phyloP scores from a whole-genome alignment of 1,140 invertebrate species.

The Bombus pyrosoma region DNA sequence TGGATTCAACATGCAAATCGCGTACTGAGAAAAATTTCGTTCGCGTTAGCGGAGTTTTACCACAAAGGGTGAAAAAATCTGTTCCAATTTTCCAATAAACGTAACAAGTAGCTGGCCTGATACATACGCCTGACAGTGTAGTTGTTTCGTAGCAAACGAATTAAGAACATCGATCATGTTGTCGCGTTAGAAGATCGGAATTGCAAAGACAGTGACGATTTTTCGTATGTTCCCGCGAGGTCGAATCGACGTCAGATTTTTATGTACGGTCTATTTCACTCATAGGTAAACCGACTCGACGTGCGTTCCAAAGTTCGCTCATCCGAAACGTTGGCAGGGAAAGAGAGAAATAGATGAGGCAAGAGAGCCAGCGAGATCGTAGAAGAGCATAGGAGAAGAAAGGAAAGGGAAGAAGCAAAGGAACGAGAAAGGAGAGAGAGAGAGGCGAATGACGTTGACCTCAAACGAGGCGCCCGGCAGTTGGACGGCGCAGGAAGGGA shows the following conservation, averaged over 20 bases:
- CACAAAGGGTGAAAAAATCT: not conserved
- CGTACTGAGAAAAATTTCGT: not conserved
- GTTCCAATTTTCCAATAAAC: not conserved
- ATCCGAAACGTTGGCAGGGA: conserved; percentile 56
- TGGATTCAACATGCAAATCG: not conserved
- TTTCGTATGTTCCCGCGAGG: not conserved
- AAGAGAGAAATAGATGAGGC: conserved; percentile 7
- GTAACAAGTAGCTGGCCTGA: not conserved
- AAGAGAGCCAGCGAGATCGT: conserved; percentile 16
- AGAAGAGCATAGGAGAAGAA: conserved; percentile 44
- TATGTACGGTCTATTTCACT: conserved; percentile 27
- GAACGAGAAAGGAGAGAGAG: conserved; percentile 48
- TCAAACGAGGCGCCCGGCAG: conserved; percentile 76
- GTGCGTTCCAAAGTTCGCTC: conserved; percentile 60
- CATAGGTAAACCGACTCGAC: conserved; percentile 26
- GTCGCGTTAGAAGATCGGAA: too few relatives aligned
- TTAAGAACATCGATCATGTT: not conserved
- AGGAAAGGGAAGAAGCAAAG: conserved; percentile 12
- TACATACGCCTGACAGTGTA: not conserved
- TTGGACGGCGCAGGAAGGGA: conserved; percentile 73
- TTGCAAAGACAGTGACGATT: not conserved
- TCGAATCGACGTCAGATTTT: conserved; percentile 14
- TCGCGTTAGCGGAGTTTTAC: not conserved
- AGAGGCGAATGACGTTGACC: conserved; percentile 73
- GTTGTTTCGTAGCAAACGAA: not conserved